Conservation (phyloP, 2,113 vertebrate genomes). For the Chroicocephalus ridibundus region DNA sequence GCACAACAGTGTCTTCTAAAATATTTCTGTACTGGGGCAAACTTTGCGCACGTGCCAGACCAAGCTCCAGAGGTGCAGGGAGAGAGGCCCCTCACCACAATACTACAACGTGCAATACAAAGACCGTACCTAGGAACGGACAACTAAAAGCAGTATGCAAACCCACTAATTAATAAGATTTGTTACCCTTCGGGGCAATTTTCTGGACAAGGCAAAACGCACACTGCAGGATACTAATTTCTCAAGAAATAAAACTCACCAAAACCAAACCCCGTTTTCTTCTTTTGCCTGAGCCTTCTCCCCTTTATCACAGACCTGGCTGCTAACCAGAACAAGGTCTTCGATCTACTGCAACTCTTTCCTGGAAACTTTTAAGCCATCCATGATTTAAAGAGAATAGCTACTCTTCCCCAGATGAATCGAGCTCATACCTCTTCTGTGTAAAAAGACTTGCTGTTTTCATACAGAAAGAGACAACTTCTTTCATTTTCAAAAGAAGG, state of each 20-base stretch:
- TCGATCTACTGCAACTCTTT: not conserved
- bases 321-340: not conserved
- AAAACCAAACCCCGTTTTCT: not conserved
- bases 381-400: not conserved
- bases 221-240: not conserved
- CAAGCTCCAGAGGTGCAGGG: not conserved
- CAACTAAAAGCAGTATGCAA: not conserved
- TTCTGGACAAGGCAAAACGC: not conserved
- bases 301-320: not conserved
- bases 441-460: not conserved
- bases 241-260: not conserved
- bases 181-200: not conserved
- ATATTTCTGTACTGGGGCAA: not conserved
- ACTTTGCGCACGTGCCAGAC: not conserved
- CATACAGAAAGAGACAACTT: not conserved
- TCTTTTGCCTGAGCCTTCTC: not conserved
- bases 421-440: not conserved
- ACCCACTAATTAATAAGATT: not conserved
- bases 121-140: not conserved
- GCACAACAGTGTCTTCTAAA: not conserved
- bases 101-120: not conserved
- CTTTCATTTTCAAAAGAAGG: conserved; percentile 23
- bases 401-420: not conserved
- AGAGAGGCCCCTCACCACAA: not conserved
- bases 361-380: conserved; percentile 12